Evolutionary conservation across 2,113 vertebrate species (phyloP).

Genomic region (Holacanthus passer): DNA sequence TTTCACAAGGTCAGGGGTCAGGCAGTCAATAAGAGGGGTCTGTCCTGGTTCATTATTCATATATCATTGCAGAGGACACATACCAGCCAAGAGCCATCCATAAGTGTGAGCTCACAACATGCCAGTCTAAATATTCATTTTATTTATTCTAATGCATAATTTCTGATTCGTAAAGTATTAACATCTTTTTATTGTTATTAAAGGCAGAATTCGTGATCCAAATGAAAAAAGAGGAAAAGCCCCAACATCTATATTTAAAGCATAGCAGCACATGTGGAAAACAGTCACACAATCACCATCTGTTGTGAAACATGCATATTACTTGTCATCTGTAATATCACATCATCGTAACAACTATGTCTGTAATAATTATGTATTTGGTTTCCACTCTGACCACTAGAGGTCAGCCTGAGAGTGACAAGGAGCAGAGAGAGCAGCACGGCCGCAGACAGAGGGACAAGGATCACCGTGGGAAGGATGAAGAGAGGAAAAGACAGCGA

Average conservation of each 20-base stretch:
- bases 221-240: neutral
- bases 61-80: neutral
- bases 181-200: neutral
- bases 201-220: neutral
- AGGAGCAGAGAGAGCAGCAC: constrained; percentile 90
- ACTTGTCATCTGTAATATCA: neutral
- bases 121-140: neutral
- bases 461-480: constrained; percentile 89
- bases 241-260: neutral
- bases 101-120: neutral
- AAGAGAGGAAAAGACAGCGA: constrained; percentile 90
- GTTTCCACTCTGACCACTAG: constrained; percentile 73
- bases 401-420: constrained; percentile 90
- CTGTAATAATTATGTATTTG: neutral
- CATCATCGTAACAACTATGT: neutral
- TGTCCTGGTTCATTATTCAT: neutral
- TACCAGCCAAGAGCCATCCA: neutral
- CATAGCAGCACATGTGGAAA: neutral
- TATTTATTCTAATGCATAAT: neutral
- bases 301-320: neutral
- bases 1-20: neutral
- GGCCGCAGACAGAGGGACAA: constrained; percentile 90
- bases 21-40: neutral
- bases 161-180: neutral
- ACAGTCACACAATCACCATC: neutral